Evolutionary conservation across 2,888 invertebrate genomes (phyloP).

Genomic region (Eutolmus rufibarbis): DNA sequence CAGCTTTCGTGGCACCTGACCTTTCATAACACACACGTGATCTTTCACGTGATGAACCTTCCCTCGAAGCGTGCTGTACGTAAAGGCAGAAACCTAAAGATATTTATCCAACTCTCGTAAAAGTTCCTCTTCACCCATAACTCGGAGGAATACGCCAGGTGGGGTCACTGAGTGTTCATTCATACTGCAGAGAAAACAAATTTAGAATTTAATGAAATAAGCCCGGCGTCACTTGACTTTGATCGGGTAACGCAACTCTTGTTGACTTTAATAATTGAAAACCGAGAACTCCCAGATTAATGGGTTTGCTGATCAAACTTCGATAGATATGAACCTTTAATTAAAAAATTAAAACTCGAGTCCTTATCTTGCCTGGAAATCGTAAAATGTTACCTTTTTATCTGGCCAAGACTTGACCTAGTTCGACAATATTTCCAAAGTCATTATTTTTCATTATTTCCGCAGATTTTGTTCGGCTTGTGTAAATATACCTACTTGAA

Average conservation of each 20-base stretch:
- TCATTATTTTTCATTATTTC: background rate
- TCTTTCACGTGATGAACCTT: background rate
- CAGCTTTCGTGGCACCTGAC: background rate
- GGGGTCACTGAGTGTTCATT: background rate
- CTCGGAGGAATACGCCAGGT: background rate
- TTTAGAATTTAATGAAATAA: constrained; percentile 3
- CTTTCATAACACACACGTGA: background rate
- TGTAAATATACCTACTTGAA: background rate
- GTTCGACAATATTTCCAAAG: background rate
- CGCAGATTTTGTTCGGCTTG: background rate
- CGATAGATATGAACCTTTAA: background rate
- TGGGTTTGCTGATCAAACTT: background rate
- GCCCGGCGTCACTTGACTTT: background rate
- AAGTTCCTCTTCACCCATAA: background rate
- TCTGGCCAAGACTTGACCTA: background rate
- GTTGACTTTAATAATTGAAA: background rate
- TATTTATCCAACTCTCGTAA: background rate
- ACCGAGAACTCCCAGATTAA: background rate
- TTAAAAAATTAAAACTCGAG: background rate
- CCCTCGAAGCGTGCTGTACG: background rate
- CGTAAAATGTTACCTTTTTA: background rate
- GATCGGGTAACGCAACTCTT: background rate
- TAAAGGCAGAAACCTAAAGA: background rate
- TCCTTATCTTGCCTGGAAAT: background rate
- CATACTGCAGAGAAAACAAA: background rate